Evolutionary conservation across 2,888 invertebrate species (phyloP).

Genomic region (Dioctria linearis): DNA sequence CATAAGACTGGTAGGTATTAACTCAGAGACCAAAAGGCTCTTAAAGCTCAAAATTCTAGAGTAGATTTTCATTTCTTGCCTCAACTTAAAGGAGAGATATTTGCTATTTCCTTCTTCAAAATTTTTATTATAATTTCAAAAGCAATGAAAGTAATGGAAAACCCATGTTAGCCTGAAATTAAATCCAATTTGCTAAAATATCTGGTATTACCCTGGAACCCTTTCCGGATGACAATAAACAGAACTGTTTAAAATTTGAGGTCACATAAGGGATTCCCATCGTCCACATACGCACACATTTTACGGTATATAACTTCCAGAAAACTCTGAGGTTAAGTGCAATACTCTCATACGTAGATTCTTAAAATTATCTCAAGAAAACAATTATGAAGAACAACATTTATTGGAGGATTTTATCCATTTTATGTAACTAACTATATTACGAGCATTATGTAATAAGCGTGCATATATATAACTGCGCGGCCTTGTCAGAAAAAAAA

Average conservation of each 20-base stretch:
- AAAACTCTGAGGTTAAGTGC: neutral
- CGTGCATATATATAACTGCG: neutral
- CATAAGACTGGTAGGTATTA: too few relatives aligned
- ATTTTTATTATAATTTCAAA: too few relatives aligned
- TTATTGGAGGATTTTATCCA: neutral
- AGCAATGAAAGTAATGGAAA: too few relatives aligned
- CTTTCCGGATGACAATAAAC: neutral
- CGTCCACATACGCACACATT: neutral
- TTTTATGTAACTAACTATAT: neutral
- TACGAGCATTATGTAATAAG: neutral
- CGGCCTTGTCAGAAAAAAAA: neutral
- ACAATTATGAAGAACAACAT: neutral
- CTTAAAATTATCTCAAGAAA: too few relatives aligned
- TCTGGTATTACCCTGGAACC: neutral
- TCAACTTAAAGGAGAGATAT: too few relatives aligned
- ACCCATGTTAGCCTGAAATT: too few relatives aligned
- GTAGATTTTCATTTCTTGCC: too few relatives aligned
- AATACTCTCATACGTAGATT: too few relatives aligned
- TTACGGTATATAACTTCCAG: neutral
- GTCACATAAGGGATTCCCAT: neutral
- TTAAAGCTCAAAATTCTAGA: too few relatives aligned
- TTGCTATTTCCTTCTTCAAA: too few relatives aligned
- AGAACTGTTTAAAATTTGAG: neutral
- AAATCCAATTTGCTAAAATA: too few relatives aligned
- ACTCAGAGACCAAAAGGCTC: too few relatives aligned